These are phyloP conservation scores for Cyprinodon diabolis DNA, from an alignment of 2,797 vertebrate genomes.

Conservation along the genomic window DNA sequence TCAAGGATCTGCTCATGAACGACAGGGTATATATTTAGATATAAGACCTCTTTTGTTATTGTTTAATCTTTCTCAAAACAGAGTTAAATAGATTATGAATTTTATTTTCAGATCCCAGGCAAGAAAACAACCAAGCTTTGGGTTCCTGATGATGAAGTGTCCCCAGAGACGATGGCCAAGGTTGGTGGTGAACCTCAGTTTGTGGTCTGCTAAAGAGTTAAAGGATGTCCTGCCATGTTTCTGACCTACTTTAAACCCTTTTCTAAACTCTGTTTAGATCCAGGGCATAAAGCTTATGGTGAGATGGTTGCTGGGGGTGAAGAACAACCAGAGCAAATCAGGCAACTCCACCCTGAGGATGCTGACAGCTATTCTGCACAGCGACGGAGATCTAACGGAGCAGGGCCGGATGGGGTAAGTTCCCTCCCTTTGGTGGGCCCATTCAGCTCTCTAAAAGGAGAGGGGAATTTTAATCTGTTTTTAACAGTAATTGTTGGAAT, in stretches of 20 bases:
- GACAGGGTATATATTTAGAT: constrained; percentile 83
- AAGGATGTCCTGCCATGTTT: not conserved
- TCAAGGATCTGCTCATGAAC: constrained; percentile 98
- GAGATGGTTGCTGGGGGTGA: constrained; percentile 97
- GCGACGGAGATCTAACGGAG: constrained; percentile 96
- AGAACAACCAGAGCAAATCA: constrained; percentile 98
- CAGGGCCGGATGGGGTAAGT: constrained; percentile 94
- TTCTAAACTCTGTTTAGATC: constrained; percentile 76
- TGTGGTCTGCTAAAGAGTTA: not conserved
- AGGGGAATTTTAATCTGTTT: not conserved
- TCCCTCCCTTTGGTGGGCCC: not conserved
- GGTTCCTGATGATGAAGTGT: constrained; percentile 97
- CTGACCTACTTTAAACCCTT: not conserved
- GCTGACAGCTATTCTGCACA: constrained; percentile 94
- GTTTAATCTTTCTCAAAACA: not conserved
- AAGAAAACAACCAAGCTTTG: constrained; percentile 98
- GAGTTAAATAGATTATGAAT: not conserved
- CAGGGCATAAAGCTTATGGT: constrained; percentile 99
- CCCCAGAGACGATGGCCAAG: constrained; percentile 95
- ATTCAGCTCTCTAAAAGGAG: not conserved
- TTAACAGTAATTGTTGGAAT: not conserved
- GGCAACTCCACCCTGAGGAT: constrained; percentile 95
- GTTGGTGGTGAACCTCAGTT: constrained; percentile 68
- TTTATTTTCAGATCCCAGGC: constrained; percentile 85
- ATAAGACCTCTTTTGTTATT: not conserved